Conservation (phyloP, 2,888 invertebrate species). For the Cryptops parisi region DNA sequence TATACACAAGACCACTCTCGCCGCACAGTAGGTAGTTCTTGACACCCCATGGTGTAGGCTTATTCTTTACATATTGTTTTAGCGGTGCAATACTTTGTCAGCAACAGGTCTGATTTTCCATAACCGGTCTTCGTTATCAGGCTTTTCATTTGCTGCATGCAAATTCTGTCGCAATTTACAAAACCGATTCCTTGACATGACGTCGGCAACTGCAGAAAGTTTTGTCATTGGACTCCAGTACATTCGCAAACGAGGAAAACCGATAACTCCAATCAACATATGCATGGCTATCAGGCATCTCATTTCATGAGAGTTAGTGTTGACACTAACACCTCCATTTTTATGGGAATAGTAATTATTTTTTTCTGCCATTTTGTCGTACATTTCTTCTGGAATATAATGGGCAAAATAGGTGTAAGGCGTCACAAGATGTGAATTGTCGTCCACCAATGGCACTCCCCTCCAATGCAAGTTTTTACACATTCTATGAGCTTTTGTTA, state of each 20-base stretch:
- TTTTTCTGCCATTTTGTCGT: too few relatives aligned
- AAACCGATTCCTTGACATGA: background rate
- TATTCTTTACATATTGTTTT: too few relatives aligned
- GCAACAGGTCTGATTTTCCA: background rate
- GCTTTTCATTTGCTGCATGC: background rate
- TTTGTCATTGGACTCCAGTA: background rate
- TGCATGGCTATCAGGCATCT: background rate
- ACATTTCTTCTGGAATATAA: too few relatives aligned
- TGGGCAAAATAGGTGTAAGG: too few relatives aligned
- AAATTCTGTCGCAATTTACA: background rate
- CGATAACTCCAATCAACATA: background rate
- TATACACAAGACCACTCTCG: constrained; percentile 21
- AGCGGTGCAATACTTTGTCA: too few relatives aligned
- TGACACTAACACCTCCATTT: background rate
- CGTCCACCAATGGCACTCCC: too few relatives aligned
- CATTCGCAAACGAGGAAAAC: background rate
- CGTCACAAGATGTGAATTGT: too few relatives aligned
- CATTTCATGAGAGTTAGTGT: background rate
- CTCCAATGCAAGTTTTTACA: too few relatives aligned
- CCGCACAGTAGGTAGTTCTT: constrained; percentile 23
- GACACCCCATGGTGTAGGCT: constrained; percentile 26
- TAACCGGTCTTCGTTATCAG: background rate
- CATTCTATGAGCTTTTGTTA: too few relatives aligned
- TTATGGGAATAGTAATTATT: background rate
- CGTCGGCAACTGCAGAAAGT: background rate